These are phyloP conservation scores for Spilarctia lutea DNA, from an alignment of 2,888 invertebrate species.

Conservation along the genomic window DNA sequence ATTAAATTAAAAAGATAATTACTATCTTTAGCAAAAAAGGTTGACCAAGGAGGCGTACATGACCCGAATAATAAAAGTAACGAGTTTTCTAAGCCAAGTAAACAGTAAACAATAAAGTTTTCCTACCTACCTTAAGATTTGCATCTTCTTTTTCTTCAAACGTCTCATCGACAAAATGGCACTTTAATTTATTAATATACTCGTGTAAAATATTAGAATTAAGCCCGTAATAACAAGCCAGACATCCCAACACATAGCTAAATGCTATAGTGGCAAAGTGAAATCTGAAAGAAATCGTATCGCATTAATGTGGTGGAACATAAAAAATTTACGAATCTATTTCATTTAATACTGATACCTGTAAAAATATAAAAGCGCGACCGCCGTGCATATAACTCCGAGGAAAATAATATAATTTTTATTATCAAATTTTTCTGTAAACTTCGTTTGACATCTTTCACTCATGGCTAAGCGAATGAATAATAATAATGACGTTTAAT, in stretches of 20 bases:
- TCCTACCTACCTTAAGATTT: conserved; percentile 66
- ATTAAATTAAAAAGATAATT: conserved; percentile 26
- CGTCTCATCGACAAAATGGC: conserved; percentile 68
- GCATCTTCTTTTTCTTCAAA: conserved; percentile 55
- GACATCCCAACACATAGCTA: conserved; percentile 83
- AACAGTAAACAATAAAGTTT: conserved; percentile 53
- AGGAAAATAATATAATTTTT: conserved; percentile 81
- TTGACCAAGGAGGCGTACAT: conserved; percentile 49
- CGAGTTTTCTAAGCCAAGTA: conserved; percentile 44
- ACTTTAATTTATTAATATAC: conserved; percentile 74
- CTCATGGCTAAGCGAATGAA: conserved; percentile 78
- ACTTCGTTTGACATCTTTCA: conserved; percentile 85
- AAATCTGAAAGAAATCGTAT: conserved; percentile 74
- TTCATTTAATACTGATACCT: conserved; percentile 61
- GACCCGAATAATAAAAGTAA: conserved; percentile 50
- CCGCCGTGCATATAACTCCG: conserved; percentile 70
- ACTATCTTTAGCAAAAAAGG: conserved; percentile 7
- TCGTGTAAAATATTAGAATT: conserved; percentile 72
- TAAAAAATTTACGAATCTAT: conserved; percentile 32
- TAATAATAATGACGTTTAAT: conserved; percentile 65
- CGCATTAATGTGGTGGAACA: conserved; percentile 51
- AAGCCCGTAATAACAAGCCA: conserved; percentile 81
- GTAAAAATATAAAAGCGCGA: conserved; percentile 78
- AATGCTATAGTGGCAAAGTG: conserved; percentile 77
- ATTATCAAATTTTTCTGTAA: conserved; percentile 80